Evolutionary conservation across 2,797 vertebrate species (phyloP).

Genomic region (Diceros bicornis): DNA sequence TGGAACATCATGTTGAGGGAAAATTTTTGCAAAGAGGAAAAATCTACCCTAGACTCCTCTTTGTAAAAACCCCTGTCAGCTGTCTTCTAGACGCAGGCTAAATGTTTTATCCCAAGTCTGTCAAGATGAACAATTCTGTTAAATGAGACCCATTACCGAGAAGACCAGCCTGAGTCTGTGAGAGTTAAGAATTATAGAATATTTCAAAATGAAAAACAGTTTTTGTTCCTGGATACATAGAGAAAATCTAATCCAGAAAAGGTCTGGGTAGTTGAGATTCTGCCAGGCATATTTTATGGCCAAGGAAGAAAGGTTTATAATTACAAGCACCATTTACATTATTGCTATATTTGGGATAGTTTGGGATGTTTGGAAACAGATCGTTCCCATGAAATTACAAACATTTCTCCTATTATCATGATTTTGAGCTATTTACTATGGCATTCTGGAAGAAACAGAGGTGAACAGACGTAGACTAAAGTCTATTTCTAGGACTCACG

Average conservation of each 20-base stretch:
- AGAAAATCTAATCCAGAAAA: slow-evolving; percentile 76
- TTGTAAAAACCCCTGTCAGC: not conserved
- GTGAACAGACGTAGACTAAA: slow-evolving; percentile 55
- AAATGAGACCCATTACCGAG: slow-evolving; percentile 30
- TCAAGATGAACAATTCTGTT: slow-evolving; percentile 15
- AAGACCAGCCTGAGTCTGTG: slow-evolving; percentile 21
- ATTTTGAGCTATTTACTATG: slow-evolving; percentile 55
- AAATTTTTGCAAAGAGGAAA: slow-evolving; percentile 23
- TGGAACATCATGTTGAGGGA: not conserved
- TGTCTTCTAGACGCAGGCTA: not conserved
- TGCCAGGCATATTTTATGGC: slow-evolving; percentile 71
- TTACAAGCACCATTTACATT: slow-evolving; percentile 71
- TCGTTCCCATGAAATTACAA: slow-evolving; percentile 77
- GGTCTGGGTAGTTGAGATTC: slow-evolving; percentile 61
- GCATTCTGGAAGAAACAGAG: slow-evolving; percentile 62
- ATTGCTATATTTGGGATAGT: slow-evolving; percentile 69
- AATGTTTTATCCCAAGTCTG: slow-evolving; percentile 20
- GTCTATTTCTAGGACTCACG: not conserved
- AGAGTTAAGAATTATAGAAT: slow-evolving; percentile 62
- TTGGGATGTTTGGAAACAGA: slow-evolving; percentile 77
- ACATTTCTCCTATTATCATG: slow-evolving; percentile 65
- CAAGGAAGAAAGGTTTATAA: slow-evolving; percentile 73
- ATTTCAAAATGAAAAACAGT: slow-evolving; percentile 69
- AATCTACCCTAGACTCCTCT: not conserved
- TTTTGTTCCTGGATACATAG: slow-evolving; percentile 56